These are phyloP conservation scores for Tokudaia muenninki DNA, from an alignment of 2,797 vertebrate genomes.

Conservation along the genomic window DNA sequence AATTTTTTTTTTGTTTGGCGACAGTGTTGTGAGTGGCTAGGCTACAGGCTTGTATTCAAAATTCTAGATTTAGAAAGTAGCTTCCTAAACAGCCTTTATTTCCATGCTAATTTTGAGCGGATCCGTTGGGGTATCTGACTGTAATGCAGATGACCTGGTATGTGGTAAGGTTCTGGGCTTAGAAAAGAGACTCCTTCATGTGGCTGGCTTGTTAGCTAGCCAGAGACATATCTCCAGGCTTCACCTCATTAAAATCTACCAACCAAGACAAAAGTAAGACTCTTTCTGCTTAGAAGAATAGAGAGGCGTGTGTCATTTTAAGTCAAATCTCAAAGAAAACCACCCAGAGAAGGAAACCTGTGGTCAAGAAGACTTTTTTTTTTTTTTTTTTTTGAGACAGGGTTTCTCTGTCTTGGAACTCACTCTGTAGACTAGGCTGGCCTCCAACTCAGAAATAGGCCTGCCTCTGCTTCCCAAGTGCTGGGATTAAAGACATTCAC, in stretches of 20 bases:
- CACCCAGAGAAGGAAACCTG: not conserved
- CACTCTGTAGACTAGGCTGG: no score
- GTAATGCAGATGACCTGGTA: not conserved
- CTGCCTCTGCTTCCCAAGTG: no score
- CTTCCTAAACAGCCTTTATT: slow-evolving; percentile 19
- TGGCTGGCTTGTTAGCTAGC: not conserved
- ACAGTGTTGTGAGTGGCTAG: not conserved
- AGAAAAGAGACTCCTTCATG: not conserved
- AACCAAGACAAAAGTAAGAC: slow-evolving; percentile 39
- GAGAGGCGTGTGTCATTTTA: not conserved
- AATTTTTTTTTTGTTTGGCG: not conserved
- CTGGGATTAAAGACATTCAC: no score
- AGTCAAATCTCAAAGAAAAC: slow-evolving; percentile 27
- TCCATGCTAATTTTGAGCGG: slow-evolving; percentile 1
- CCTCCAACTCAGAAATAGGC: no score
- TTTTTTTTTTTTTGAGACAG: no score
- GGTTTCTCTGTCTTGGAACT: no score
- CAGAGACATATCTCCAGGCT: not conserved
- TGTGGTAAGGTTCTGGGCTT: not conserved
- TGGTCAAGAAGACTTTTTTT: no score
- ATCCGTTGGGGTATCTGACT: not conserved
- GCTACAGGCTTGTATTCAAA: not conserved
- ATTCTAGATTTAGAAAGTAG: not conserved
- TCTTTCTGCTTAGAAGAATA: not conserved
- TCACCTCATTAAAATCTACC: slow-evolving; percentile 38